Evolutionary conservation across 1,140 invertebrate genomes (phyloP).

Genomic region (Sycophaga agraensis): DNA sequence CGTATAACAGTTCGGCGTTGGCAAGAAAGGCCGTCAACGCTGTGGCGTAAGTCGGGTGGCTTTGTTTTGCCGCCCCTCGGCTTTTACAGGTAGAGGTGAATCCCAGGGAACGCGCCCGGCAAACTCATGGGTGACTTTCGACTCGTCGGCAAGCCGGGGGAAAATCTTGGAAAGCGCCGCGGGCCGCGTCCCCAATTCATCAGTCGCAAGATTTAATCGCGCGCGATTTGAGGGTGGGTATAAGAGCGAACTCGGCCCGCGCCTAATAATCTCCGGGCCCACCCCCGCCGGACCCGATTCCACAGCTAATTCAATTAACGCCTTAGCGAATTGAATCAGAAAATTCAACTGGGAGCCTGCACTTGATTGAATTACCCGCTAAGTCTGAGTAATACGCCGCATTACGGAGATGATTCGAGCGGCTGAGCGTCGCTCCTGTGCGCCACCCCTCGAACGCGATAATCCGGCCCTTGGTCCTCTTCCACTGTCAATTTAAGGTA

Average conservation of each 20-base stretch:
- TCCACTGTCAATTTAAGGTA: too few species aligned
- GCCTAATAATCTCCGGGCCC: neutral
- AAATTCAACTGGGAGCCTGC: constrained; percentile 20
- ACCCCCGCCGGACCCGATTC: neutral
- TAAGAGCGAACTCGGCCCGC: too few species aligned
- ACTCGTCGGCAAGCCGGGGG: constrained; percentile 1
- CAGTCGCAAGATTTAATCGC: too few species aligned
- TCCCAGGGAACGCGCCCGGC: constrained; percentile 1
- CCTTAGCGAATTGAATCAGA: constrained; percentile 28
- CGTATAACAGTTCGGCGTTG: neutral
- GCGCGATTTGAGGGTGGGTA: too few species aligned
- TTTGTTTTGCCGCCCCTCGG: neutral
- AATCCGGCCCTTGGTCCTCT: too few species aligned
- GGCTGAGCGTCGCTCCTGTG: too few species aligned
- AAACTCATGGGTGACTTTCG: constrained; percentile 11
- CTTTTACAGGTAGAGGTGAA: neutral
- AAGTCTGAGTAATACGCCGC: constrained; percentile 30
- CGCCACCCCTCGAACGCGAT: too few species aligned
- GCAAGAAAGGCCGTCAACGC: neutral
- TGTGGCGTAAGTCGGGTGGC: neutral
- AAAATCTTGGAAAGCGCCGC: constrained; percentile 6
- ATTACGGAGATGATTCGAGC: constrained; percentile 22
- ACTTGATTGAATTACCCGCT: constrained; percentile 29
- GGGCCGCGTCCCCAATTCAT: too few species aligned
- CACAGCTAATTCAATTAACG: constrained; percentile 25